A percentile compares a stretch with the other conserved stretches of the same genome.
These are phyloP conservation scores for Branchellion lobata DNA, from an alignment of 2,888 invertebrate species.

Conservation along the genomic window DNA sequence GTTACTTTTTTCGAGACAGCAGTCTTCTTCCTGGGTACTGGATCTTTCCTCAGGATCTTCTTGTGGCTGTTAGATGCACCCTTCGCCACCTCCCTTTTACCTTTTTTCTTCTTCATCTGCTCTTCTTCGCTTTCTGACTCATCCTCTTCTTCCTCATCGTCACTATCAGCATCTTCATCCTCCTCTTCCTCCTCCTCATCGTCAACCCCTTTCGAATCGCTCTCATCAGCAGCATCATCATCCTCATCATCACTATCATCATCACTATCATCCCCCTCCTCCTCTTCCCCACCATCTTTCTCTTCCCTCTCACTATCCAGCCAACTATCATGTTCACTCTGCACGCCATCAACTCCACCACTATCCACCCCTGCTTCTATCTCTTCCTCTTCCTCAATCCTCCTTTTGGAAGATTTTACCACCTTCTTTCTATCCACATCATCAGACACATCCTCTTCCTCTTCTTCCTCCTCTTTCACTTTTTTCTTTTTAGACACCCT, in stretches of 20 bases:
- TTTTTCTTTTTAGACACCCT: background rate
- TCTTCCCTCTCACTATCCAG: no score
- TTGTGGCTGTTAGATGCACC: background rate
- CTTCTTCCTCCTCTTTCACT: background rate
- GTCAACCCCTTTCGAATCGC: background rate
- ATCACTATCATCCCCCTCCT: no score
- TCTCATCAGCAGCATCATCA: background rate
- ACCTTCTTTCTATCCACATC: no score
- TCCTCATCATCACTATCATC: no score
- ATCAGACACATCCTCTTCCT: no score
- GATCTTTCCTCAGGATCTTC: background rate
- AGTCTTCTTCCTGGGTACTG: background rate
- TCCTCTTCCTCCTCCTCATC: background rate
- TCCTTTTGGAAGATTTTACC: no score
- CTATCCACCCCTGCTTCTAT: no score
- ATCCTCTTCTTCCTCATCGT: conserved; percentile 1
- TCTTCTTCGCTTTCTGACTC: background rate
- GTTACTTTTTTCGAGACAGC: background rate
- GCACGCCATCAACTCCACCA: no score
- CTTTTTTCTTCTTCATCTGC: background rate
- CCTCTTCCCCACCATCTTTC: no score
- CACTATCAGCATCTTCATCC: conserved; percentile 9
- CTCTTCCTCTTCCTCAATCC: no score
- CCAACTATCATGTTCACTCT: no score
- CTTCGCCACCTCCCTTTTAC: background rate